Evolutionary conservation across 2,888 invertebrate genomes (phyloP).

Genomic region (Sisyra nigra): DNA sequence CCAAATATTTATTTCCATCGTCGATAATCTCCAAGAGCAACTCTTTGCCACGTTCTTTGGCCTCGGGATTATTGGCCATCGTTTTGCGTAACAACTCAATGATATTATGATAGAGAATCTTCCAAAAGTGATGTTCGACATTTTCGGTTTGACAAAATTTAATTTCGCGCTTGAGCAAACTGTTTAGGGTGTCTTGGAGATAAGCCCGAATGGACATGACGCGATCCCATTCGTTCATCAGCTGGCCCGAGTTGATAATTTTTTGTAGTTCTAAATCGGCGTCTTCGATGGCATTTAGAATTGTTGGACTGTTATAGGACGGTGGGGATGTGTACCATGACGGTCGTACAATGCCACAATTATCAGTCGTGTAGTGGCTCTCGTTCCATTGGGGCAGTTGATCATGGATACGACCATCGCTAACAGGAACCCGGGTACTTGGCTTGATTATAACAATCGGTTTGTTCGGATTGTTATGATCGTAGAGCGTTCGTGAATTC

Average conservation of each 20-base stretch:
- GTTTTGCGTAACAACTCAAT: constrained; percentile 67
- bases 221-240: constrained; percentile 48
- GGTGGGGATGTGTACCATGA: constrained; percentile 35
- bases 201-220: constrained; percentile 44
- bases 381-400: constrained; percentile 4
- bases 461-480: constrained; percentile 49
- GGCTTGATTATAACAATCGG: constrained; percentile 50
- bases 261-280: constrained; percentile 52
- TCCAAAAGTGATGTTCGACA: constrained; percentile 84
- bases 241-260: constrained; percentile 39
- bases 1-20: constrained; percentile 66
- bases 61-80: constrained; percentile 39
- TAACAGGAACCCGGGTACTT: constrained; percentile 24
- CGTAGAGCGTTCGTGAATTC: constrained; percentile 36
- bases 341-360: constrained; percentile 32
- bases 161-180: constrained; percentile 59
- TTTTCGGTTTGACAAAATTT: constrained; percentile 78
- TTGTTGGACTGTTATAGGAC: constrained; percentile 11
- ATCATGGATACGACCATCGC: constrained; percentile 6
- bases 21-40: constrained; percentile 55
- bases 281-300: constrained; percentile 41
- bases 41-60: constrained; percentile 46
- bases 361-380: constrained; percentile 26
- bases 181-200: constrained; percentile 50
- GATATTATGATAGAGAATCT: constrained; percentile 72